Base-by-base conservation (phyloP, 2,797 vertebrate species). In the Halcyon smyrnensis region DNA sequence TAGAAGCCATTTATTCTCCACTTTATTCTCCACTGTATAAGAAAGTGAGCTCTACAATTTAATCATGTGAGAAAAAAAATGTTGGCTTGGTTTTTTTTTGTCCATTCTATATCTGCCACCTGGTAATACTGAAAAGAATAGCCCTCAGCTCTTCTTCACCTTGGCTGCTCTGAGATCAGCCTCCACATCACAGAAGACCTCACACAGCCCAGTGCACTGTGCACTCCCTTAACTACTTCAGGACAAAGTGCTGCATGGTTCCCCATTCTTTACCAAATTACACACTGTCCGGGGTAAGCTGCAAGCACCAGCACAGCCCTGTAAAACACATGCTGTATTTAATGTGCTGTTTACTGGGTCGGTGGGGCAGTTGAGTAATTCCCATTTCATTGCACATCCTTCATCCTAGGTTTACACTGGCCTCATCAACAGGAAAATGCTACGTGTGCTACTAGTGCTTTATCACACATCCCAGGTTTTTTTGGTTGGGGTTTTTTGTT, bases 161-260 rank as follows among this genome's bases (percentile, higher is more conserved):
- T 76, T 1, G 2, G 2, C 6, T 69, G 16, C 54, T 36, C 54
- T 36, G 15, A 20, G 6, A 45, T 57, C 21, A 64, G 19, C 8
- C 7, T 62, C 34, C 24, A 27, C 1, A 0, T n/a, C 9, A 25
- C 62, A 43, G 20, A 48, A 24, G 71, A 36, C 15, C 20, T 45
- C 37, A 28, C 1, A 2, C 9, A 39, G 7, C 9, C 8, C 3
- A 2, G 3, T 1, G 2, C 20, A 11, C 10, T 46, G 36, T 10
- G 14, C 6, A 2, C 9, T 51, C 30, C 45, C 45, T 45, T 45
- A 20, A 20, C 19, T 45, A 45, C 45, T 45, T 20, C 45, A 20
- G 45, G 45, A 45, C 18, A 45, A 45, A 45, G 45, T 45, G 45
- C 46, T 83, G 6, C 10, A 5, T 17, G 19, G 21, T 53, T 11